These are phyloP conservation scores for Sinelater perroti DNA, from an alignment of 2,888 invertebrate genomes.

Conservation along the genomic window DNA sequence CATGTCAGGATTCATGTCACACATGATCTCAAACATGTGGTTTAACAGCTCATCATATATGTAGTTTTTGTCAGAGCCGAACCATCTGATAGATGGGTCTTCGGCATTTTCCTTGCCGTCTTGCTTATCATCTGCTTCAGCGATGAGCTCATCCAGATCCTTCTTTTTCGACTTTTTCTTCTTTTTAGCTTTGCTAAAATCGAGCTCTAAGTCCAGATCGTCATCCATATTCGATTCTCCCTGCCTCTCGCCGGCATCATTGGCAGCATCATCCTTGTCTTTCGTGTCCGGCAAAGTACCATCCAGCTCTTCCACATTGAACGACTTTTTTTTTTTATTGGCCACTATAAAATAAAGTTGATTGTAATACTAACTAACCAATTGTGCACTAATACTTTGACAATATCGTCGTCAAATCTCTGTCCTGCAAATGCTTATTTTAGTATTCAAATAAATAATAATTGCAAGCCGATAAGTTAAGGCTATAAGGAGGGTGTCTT, in stretches of 20 bases:
- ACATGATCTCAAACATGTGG: constrained; percentile 97
- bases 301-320: constrained; percentile 88
- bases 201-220: constrained; percentile 83
- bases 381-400: too few relatives aligned
- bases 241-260: constrained; percentile 65
- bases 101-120: constrained; percentile 87
- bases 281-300: constrained; percentile 76
- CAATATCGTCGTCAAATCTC: too few relatives aligned
- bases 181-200: constrained; percentile 85
- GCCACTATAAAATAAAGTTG: too few relatives aligned
- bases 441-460: too few relatives aligned
- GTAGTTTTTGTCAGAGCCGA: constrained; percentile 91
- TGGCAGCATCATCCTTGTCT: constrained; percentile 67
- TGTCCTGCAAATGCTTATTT: too few relatives aligned
- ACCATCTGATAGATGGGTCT: constrained; percentile 79
- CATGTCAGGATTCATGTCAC: constrained; percentile 99
- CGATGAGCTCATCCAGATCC: constrained; percentile 84
- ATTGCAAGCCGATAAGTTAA: too few relatives aligned
- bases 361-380: too few relatives aligned
- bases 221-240: constrained; percentile 73
- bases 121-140: constrained; percentile 77
- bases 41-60: constrained; percentile 96
- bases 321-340: constrained; percentile 91
- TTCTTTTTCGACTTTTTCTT: constrained; percentile 93
- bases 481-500: too few relatives aligned